These are phyloP conservation scores for Conomelus anceps DNA, from an alignment of 2,888 invertebrate genomes.

Conservation along the genomic window DNA sequence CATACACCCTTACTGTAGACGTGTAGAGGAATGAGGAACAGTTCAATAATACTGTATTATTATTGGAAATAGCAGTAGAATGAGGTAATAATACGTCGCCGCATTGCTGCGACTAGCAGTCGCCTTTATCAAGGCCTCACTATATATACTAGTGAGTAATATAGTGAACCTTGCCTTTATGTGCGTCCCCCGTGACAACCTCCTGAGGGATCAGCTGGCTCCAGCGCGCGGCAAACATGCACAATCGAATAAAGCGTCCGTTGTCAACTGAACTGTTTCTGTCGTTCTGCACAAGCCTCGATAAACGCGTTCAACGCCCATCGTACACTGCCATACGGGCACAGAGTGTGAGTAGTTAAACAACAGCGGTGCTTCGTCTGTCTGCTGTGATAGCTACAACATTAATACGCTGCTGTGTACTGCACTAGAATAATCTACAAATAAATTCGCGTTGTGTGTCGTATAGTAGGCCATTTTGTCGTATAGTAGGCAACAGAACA, in stretches of 20 bases:
- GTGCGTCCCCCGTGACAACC: not conserved
- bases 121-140: too few relatives aligned
- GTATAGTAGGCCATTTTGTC: not conserved
- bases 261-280: not conserved
- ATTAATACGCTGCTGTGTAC: not conserved
- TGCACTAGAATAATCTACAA: not conserved
- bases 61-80: not conserved
- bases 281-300: not conserved
- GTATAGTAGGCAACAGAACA: too few relatives aligned
- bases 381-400: not conserved
- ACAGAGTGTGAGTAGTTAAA: not conserved
- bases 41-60: not conserved
- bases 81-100: not conserved
- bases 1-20: too few relatives aligned
- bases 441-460: not conserved
- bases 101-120: not conserved
- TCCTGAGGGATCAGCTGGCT: not conserved
- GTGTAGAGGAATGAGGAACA: not conserved
- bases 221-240: not conserved
- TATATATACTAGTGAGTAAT: too few relatives aligned
- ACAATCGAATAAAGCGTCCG: not conserved
- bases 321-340: too few relatives aligned
- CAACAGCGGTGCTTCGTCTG: not conserved
- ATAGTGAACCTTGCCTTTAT: too few relatives aligned
- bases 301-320: not conserved